Percentiles rank a stretch among this genome's conserved stretches.
These are phyloP conservation scores for Magallana ariakensis DNA, from an alignment of 1,140 invertebrate genomes.

Conservation along the genomic window DNA sequence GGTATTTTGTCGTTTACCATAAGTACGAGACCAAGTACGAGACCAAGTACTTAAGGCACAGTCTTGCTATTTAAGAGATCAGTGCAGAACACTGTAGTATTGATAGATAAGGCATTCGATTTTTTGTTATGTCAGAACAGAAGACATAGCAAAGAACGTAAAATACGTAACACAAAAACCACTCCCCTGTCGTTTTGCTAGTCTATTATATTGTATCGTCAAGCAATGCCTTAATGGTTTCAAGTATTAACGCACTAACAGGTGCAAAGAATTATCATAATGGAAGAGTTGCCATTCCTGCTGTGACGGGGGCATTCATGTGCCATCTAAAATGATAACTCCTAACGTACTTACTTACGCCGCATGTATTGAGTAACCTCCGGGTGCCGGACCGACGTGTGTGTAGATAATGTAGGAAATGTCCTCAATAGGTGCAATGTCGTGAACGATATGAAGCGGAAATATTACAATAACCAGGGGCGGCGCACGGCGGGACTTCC, in stretches of 20 bases:
- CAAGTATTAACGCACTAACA: not conserved
- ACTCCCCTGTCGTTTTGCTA: too few relatives aligned
- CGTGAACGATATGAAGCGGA: not conserved
- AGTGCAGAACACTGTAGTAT: too few relatives aligned
- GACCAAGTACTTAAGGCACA: too few relatives aligned
- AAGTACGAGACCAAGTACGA: too few relatives aligned
- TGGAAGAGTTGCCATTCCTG: not conserved
- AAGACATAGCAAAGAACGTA: too few relatives aligned
- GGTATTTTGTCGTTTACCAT: too few relatives aligned
- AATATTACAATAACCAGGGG: not conserved
- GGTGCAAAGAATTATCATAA: conserved; percentile 23
- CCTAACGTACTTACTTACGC: not conserved
- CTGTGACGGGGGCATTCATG: not conserved
- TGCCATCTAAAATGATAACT: not conserved
- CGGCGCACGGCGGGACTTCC: not conserved
- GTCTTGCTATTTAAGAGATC: too few relatives aligned
- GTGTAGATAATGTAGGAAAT: not conserved
- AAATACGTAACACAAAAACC: too few relatives aligned
- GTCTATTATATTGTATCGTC: too few relatives aligned
- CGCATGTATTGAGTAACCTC: not conserved
- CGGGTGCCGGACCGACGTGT: not conserved
- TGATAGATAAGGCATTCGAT: too few relatives aligned
- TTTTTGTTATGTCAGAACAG: too few relatives aligned
- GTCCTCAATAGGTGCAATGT: not conserved
- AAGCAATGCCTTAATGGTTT: not conserved